Evolutionary conservation across 2,888 invertebrate species (phyloP).

Genomic region (Myathropa florea): DNA sequence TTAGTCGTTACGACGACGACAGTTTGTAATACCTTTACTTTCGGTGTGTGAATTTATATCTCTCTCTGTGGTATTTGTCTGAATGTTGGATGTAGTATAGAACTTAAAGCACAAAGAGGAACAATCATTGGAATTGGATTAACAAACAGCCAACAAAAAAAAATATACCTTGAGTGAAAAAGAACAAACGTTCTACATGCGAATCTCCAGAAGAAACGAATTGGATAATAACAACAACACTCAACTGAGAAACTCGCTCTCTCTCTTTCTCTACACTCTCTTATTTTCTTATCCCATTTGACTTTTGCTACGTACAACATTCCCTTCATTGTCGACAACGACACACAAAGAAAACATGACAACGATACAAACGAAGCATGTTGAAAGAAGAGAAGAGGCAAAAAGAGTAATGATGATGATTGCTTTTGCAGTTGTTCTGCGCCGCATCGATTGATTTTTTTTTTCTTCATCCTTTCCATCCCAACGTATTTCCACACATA

Average conservation of each 20-base stretch:
- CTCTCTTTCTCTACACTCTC: not conserved
- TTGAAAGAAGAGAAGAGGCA: conserved; percentile 32
- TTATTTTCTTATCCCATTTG: not conserved
- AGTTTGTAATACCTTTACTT: conserved; percentile 40
- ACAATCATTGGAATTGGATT: conserved; percentile 43
- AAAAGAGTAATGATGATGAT: conserved; percentile 71
- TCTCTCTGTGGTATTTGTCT: not conserved
- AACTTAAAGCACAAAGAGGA: conserved; percentile 48
- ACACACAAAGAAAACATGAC: conserved; percentile 20
- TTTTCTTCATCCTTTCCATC: conserved; percentile 25
- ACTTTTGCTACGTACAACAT: not conserved
- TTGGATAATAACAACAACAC: conserved; percentile 21
- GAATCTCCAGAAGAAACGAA: not conserved
- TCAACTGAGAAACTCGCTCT: not conserved
- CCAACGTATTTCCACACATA: not conserved
- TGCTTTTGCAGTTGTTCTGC: conserved; percentile 73
- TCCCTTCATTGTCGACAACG: conserved; percentile 7
- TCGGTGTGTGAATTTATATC: conserved; percentile 2
- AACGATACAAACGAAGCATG: conserved; percentile 25
- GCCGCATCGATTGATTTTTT: conserved; percentile 73
- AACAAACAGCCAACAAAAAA: conserved; percentile 32
- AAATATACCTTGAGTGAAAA: not conserved
- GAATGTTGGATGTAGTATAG: conserved; percentile 15
- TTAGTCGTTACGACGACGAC: conserved; percentile 21
- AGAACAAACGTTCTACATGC: conserved; percentile 14